These are phyloP conservation scores for Saturnia japonica DNA, from an alignment of 2,888 invertebrate genomes.

Conservation along the genomic window DNA sequence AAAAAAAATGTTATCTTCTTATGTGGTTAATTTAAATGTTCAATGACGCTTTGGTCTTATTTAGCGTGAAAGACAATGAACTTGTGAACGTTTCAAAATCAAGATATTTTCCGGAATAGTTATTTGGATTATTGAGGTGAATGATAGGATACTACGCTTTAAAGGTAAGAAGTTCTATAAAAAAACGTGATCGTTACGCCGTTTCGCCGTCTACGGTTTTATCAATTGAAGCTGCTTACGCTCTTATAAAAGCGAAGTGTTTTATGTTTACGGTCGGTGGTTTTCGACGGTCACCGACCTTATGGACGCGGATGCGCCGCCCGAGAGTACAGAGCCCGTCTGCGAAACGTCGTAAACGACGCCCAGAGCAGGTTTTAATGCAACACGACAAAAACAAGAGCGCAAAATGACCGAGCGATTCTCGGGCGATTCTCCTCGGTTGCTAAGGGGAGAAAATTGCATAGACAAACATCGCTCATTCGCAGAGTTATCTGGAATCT, in stretches of 20 bases:
- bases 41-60: not conserved
- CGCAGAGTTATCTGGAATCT: not conserved
- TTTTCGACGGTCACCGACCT: constrained; percentile 76
- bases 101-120: too few species aligned
- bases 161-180: not conserved
- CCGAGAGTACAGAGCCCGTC: constrained; percentile 34
- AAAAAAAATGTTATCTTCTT: not conserved
- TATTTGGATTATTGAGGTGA: too few species aligned
- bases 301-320: constrained; percentile 61
- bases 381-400: constrained; percentile 55
- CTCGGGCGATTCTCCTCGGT: constrained; percentile 43
- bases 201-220: constrained; percentile 8
- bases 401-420: constrained; percentile 42
- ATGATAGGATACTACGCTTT: not conserved
- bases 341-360: constrained; percentile 51
- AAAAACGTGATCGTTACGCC: constrained; percentile 1
- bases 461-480: not conserved
- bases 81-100: not conserved
- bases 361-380: constrained; percentile 52
- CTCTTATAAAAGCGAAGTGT: constrained; percentile 17
- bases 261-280: constrained; percentile 66
- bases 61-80: not conserved
- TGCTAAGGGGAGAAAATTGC: constrained; percentile 50
- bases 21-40: not conserved
- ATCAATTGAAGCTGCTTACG: constrained; percentile 15